Percentiles rank a stretch among this genome's conserved stretches.
phyloP scores from a whole-genome alignment of 1,140 invertebrate species.

The Drosophila pseudoobscura region DNA sequence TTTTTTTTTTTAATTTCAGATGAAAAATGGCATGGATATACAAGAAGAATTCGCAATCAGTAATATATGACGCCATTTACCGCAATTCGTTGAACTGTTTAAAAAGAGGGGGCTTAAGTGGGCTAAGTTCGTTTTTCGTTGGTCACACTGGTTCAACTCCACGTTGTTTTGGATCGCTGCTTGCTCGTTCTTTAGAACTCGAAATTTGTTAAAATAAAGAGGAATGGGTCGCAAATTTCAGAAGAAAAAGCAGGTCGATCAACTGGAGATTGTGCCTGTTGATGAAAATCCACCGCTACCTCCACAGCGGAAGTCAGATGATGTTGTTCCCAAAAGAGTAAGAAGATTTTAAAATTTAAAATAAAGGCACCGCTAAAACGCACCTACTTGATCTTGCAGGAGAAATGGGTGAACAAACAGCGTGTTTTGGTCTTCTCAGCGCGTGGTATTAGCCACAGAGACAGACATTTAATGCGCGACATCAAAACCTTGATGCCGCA shows the following conservation, averaged over 20 bases:
- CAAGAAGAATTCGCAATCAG: too few relatives aligned
- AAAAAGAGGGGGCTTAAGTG: too few relatives aligned
- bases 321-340: slow-evolving; percentile 67
- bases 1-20: too few relatives aligned
- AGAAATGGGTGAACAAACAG: slow-evolving; percentile 97
- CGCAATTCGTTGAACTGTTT: too few relatives aligned
- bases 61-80: too few relatives aligned
- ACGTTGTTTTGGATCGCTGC: slow-evolving; percentile 51
- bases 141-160: slow-evolving; percentile 24
- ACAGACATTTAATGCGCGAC: slow-evolving; percentile 98
- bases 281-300: slow-evolving; percentile 73
- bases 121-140: too few relatives aligned
- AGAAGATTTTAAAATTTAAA: neutral
- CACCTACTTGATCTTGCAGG: slow-evolving; percentile 83
- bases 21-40: too few relatives aligned
- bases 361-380: neutral
- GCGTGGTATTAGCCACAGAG: slow-evolving; percentile 94
- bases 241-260: slow-evolving; percentile 66
- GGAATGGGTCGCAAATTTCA: slow-evolving; percentile 72
- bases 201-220: slow-evolving; percentile 7
- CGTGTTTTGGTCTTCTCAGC: slow-evolving; percentile 95
- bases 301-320: slow-evolving; percentile 64
- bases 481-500: slow-evolving; percentile 97
- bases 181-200: neutral
- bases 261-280: slow-evolving; percentile 75